Evolutionary conservation across 1,140 invertebrate genomes (phyloP).

Genomic region (Phthorimaea operculella): DNA sequence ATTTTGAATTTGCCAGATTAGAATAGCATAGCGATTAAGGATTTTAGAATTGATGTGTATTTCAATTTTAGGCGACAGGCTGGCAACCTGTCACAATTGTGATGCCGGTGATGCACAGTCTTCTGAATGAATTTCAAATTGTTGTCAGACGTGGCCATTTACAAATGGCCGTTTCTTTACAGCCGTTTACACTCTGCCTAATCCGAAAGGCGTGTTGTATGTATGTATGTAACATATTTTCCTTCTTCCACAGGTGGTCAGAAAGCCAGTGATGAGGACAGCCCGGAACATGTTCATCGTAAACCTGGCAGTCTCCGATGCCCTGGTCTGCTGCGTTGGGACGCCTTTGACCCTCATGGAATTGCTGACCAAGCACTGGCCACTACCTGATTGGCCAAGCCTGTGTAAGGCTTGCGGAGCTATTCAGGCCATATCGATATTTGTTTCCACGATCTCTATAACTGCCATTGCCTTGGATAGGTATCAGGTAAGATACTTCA

Average conservation of each 20-base stretch:
- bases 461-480: constrained; percentile 89
- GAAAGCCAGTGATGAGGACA: constrained; percentile 86
- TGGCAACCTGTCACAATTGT: too few relatives aligned
- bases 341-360: constrained; percentile 88
- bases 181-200: too few relatives aligned
- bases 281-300: constrained; percentile 90
- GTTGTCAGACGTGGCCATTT: too few relatives aligned
- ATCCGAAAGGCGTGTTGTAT: too few relatives aligned
- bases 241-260: constrained; percentile 66
- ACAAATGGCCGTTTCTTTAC: too few relatives aligned
- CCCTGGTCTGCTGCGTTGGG: constrained; percentile 84
- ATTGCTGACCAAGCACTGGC: constrained; percentile 81
- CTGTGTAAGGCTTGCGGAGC: constrained; percentile 85
- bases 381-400: constrained; percentile 73
- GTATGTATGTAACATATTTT: not conserved
- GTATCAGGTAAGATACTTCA: constrained; percentile 69
- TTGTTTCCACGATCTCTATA: constrained; percentile 90
- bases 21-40: too few relatives aligned
- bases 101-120: too few relatives aligned
- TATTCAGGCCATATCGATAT: constrained; percentile 87
- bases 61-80: too few relatives aligned
- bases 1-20: too few relatives aligned
- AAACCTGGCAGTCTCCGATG: constrained; percentile 88
- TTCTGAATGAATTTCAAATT: too few relatives aligned
- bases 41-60: too few relatives aligned